Evolutionary conservation across 1,140 invertebrate species (phyloP), one percentile per base, ranked within the genome.

Genomic region (Drosophila navojoa): DNA sequence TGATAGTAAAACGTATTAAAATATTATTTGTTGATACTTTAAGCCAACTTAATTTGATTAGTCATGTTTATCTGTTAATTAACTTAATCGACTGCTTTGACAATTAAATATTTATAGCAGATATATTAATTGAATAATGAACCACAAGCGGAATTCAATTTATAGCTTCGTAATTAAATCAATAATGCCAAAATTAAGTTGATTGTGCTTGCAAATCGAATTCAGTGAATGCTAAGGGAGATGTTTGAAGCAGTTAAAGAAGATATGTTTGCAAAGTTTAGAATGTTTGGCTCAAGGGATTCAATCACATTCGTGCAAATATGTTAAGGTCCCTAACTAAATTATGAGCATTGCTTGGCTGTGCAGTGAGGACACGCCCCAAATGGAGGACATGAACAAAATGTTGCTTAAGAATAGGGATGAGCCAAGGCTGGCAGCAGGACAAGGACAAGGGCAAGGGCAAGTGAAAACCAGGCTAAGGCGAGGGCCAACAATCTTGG

Each of bases 291-390:
- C 27, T 52, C 59, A 59, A 53, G 53, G 27, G 40, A 82, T 27
- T 5, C 25, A 66, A 60, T 66, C 52, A 50, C 64, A 77, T 71
- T 25, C 35, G 1, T 45, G 54, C 45, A 64, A 68, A 75, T 64
- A 67, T 72, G 76, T 42, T 38, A 42, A 45, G 44, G 44, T n/a
- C 19, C 61, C 49, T 57, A 68, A 71, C 67, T 72, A 70, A 87
- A 81, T 87, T 87, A 86, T 81, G 81, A 71, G 81, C 69, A 87
- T 79, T 77, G 66, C 59, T 38, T 69, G 50, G 67, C 54, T 52
- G 64, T 69, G 60, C 44, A 40, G 55, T 70, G 42, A 72, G 72
- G 68, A 63, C 35, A 25, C 52, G 53, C 42, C 44, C 66, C 52
- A 54, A 35, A 54, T 22, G 11, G 1, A 54, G 50, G 49, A 62